Evolutionary conservation across 1,140 invertebrate species (phyloP).

Genomic region (Neotoxoptera formosana): DNA sequence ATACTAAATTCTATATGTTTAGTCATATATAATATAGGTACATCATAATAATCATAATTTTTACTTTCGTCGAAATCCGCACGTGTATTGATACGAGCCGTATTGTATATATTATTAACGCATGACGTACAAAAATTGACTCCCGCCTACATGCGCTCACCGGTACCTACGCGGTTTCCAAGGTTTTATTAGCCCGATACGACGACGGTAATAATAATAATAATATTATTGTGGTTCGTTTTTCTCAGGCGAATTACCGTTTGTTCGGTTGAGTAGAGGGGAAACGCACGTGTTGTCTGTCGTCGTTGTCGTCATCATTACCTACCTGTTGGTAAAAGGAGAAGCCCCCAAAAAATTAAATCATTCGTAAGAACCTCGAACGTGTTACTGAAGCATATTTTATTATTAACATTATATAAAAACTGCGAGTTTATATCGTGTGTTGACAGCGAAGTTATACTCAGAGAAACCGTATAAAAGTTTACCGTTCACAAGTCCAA

Average conservation of each 20-base stretch:
- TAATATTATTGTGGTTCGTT: neutral
- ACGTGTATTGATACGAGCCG: neutral
- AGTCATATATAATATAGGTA: neutral
- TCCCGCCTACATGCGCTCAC: neutral
- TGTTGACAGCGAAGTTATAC: neutral
- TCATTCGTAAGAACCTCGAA: neutral
- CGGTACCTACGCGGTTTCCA: neutral
- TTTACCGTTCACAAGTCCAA: neutral
- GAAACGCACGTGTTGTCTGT: conserved; percentile 36
- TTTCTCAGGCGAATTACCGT: conserved; percentile 11
- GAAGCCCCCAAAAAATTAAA: conserved; percentile 28
- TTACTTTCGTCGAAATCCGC: neutral
- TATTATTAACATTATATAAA: neutral
- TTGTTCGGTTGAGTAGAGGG: neutral
- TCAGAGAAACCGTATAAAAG: neutral
- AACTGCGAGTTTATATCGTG: neutral
- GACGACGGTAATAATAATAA: neutral
- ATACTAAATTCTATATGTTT: neutral
- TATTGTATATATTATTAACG: neutral
- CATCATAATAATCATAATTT: neutral
- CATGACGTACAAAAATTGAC: neutral
- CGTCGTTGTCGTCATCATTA: neutral
- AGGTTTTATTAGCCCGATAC: neutral
- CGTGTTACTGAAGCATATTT: neutral
- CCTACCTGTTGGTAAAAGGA: neutral